Base-by-base conservation (phyloP, 2,797 vertebrate species). In the Agapornis canus region DNA sequence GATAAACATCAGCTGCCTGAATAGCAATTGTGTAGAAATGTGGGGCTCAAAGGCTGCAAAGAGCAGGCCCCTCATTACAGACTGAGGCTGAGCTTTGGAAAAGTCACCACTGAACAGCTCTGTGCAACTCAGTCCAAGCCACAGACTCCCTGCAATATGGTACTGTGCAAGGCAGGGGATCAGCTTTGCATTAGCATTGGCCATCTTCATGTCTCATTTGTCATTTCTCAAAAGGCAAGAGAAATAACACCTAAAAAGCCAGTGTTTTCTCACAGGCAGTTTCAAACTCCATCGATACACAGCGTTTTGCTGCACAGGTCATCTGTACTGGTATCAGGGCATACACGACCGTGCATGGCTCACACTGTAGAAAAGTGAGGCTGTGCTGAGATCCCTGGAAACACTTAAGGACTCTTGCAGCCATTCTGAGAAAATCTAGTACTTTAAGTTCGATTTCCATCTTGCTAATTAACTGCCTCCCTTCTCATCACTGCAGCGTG, bases 1-100 rank as follows among this genome's bases (percentile, higher is more conserved):
- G 70, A 91, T 54, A 88, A 94, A 90, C 68, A 85, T 57, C 85
- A 88, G 52, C 70, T 35, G 27, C 64, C 78, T 63, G 57, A 76
- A 39, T 0, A 87, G 61, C 6, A 35, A 82, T 77, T 88, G 86
- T 73, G 65, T 45, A 63, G 70, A 78, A 65, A 80, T 73, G 37
- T 88, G 81, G 43, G 43, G 65, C 83, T 89, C 27, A 49, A 64
- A 59, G 51, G n/a, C 72, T 81, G 54, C 47, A 42, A 83, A 82
- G 51, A 73, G 29, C 25, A 59, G 73, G 40, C 15, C 32, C 9
- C 47, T 89, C 10, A 27, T 40, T 56, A 73, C 23, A 4, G 29
- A 84, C 14, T 52, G 2, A 26, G 43, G 78, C 56, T 75, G 71
- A 78, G 49, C 49, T 86, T 73, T 0, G 11, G 61, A 54, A 32